Evolutionary conservation across 2,888 invertebrate species (phyloP).

Genomic region (Conus canariensis): DNA sequence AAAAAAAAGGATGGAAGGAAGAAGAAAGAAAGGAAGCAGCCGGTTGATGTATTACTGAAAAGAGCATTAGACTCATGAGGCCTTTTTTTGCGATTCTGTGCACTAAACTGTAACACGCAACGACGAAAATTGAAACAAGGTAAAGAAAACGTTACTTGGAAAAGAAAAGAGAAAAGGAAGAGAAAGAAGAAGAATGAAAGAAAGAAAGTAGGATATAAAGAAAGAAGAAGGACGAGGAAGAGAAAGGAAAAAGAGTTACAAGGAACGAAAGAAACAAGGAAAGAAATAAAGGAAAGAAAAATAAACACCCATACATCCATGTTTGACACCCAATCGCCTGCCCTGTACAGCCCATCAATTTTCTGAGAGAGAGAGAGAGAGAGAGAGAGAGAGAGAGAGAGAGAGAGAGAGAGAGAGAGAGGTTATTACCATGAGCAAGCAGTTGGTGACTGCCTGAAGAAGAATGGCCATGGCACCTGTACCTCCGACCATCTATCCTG

Average conservation of each 20-base stretch:
- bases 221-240: neutral
- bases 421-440: neutral
- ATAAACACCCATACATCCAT: neutral
- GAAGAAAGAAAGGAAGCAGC: neutral
- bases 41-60: neutral
- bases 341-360: too few relatives aligned
- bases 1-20: neutral
- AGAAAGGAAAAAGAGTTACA: neutral
- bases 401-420: neutral
- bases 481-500: too few relatives aligned
- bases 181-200: neutral
- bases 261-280: neutral
- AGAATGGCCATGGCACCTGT: too few relatives aligned
- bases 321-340: too few relatives aligned
- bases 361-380: neutral
- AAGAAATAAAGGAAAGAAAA: neutral
- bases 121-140: neutral
- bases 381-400: neutral
- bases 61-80: slow-evolving; percentile 19
- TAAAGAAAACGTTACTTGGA: neutral
- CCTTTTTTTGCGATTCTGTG: neutral
- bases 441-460: too few relatives aligned
- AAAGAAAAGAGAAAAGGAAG: neutral
- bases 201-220: neutral
- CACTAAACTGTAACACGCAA: too few relatives aligned